A percentile compares a stretch with the other conserved stretches of the same genome.
These are phyloP conservation scores for Silurus glanis DNA, from an alignment of 2,113 vertebrate species.

Conservation along the genomic window DNA sequence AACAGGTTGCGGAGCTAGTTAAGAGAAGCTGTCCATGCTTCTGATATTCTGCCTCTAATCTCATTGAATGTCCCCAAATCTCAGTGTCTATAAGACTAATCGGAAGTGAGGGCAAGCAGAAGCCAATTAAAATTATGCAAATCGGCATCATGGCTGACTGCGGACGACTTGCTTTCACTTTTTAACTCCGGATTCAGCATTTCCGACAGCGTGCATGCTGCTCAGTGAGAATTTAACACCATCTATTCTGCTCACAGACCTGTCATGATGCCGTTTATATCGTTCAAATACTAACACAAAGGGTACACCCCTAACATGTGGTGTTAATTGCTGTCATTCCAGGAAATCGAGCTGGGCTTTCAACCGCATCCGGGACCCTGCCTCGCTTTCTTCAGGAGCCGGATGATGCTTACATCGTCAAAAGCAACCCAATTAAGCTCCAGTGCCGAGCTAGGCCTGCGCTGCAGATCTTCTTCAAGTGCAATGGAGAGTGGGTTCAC, in stretches of 20 bases:
- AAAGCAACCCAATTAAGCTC: conserved; percentile 93
- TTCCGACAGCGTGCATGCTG: background rate
- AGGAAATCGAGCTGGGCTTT: conserved; percentile 81
- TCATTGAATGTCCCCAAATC: conserved; percentile 22
- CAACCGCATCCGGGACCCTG: conserved; percentile 83
- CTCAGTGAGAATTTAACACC: conserved; percentile 11
- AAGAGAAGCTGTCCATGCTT: background rate
- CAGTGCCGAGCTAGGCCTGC: conserved; percentile 87
- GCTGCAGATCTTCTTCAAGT: conserved; percentile 99
- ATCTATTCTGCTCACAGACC: background rate
- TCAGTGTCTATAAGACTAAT: conserved; percentile 27
- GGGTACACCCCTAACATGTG: background rate
- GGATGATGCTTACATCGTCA: conserved; percentile 94
- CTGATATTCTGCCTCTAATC: conserved; percentile 10
- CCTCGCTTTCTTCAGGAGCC: conserved; percentile 94
- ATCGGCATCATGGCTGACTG: conserved; percentile 33
- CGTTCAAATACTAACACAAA: conserved; percentile 1
- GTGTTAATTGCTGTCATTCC: conserved; percentile 44
- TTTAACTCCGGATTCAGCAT: background rate
- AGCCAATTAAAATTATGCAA: conserved; percentile 49
- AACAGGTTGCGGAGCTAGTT: background rate
- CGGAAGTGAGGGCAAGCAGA: conserved; percentile 42
- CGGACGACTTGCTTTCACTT: conserved; percentile 14
- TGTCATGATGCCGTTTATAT: background rate
- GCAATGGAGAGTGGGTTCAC: conserved; percentile 97